phyloP scores from a whole-genome alignment of 2,113 vertebrate species.

The Barbus barbus region DNA sequence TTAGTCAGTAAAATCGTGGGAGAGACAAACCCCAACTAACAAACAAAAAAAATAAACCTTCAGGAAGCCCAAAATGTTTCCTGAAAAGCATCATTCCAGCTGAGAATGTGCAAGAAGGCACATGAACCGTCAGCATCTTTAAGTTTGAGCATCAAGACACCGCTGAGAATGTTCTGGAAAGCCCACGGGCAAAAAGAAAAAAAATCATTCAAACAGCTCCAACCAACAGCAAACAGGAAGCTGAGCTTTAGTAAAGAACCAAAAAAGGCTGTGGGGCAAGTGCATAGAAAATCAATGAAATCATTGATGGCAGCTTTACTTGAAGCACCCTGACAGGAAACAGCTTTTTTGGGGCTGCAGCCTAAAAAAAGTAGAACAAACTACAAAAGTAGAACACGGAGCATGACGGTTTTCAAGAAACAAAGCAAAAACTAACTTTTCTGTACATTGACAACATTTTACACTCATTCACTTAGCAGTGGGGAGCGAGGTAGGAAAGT shows the following conservation, averaged over 20 bases:
- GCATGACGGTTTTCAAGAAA: not conserved
- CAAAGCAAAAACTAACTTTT: not conserved
- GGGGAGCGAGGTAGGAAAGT: not conserved
- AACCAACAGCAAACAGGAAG: not conserved
- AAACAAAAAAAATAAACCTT: no score
- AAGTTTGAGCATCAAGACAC: not conserved
- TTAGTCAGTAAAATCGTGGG: no score
- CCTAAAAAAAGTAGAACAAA: no score
- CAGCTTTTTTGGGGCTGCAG: not conserved
- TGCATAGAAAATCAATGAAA: not conserved
- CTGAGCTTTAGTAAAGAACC: not conserved
- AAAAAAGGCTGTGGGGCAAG: not conserved
- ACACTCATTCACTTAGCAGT: not conserved
- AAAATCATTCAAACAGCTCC: slow-evolving; percentile 12
- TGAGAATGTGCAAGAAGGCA: not conserved
- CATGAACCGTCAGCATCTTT: not conserved
- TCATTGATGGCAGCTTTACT: not conserved
- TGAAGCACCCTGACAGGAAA: not conserved
- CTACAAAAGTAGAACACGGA: not conserved
- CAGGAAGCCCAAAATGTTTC: not conserved
- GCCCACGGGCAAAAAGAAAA: not conserved
- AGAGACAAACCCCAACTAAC: no score
- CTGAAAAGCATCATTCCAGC: not conserved
- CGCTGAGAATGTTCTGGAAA: not conserved
- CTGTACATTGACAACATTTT: not conserved